Base-by-base conservation (phyloP, 1,140 invertebrate species). In the Temnothorax longispinosus region DNA sequence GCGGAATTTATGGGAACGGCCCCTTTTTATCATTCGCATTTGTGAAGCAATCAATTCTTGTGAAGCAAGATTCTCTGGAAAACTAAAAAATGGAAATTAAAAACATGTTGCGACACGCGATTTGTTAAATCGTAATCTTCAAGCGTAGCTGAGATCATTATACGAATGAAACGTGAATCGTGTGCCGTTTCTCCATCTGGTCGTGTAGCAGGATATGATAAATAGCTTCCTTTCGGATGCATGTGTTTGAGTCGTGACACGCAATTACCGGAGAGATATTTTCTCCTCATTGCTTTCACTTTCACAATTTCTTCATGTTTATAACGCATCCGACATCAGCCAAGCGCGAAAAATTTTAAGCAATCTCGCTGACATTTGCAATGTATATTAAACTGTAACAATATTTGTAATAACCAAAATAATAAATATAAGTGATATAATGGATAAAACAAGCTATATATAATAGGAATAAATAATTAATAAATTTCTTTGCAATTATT, bases 281-380 rank as follows among this genome's bases (percentile, higher is more conserved):
- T 78, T 88, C 65, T 62, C 38, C 50, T 41, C 11, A 32, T 21
- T 0, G n/a, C 75, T 65, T 56, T 77, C 54, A 27, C 56, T 35
- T 80, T 67, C 52, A 54, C 18, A 85, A 44, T 78, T 85, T 85
- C 58, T 65, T 47, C 2, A 13, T 6, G 32, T n/a, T 85, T 44
- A 15, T 35, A 38, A n/a, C 6, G 8, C 2, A 50, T 8, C 13
- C 7, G 10, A 2, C 5, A 27, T 27, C 27, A n/a, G 8, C 6
- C 8, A 3, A 15, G 41, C 11, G 41, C 27, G 8, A 44, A 52
- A 54, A 1, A 54, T 47, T 27, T 78, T 78, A n/a, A 65, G 5
- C 7, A 21, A 78, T 35, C 47, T 11, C 21, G 8, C 8, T n/a
- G 11, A 47, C 0, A 8, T 35, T 54, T 1, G 32, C 35, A 13